These are phyloP conservation scores for Cinclus mexicanus DNA, from an alignment of 2,113 vertebrate genomes.

Conservation along the genomic window DNA sequence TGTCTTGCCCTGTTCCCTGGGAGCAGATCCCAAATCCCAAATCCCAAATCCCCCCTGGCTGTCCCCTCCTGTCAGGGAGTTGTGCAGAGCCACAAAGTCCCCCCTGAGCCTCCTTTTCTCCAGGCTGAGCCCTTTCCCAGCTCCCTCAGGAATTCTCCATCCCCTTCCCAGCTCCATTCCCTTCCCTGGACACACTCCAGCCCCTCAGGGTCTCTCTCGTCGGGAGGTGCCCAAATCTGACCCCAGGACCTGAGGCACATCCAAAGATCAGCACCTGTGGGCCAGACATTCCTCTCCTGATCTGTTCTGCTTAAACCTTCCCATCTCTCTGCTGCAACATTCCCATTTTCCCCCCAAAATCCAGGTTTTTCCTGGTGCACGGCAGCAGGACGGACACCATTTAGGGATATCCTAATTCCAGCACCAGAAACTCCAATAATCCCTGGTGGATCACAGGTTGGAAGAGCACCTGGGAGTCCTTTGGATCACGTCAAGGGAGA, in stretches of 20 bases:
- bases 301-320: background rate
- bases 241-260: accelerated
- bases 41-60: background rate
- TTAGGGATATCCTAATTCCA: background rate
- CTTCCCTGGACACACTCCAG: accelerated
- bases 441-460: background rate
- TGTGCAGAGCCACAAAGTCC: background rate
- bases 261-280: no score
- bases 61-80: background rate
- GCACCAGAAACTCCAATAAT: background rate
- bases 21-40: no score
- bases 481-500: background rate
- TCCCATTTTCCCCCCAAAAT: background rate
- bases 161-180: background rate
- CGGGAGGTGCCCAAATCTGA: accelerated
- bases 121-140: background rate
- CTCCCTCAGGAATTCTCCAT: background rate
- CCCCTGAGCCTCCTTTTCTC: background rate
- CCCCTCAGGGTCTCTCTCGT: background rate
- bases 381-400: background rate
- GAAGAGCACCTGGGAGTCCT: background rate
- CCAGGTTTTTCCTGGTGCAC: accelerated
- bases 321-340: background rate
- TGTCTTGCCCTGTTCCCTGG: background rate
- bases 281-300: background rate